Conservation (phyloP, 2,888 invertebrate species). For the Drosophila borealis region DNA sequence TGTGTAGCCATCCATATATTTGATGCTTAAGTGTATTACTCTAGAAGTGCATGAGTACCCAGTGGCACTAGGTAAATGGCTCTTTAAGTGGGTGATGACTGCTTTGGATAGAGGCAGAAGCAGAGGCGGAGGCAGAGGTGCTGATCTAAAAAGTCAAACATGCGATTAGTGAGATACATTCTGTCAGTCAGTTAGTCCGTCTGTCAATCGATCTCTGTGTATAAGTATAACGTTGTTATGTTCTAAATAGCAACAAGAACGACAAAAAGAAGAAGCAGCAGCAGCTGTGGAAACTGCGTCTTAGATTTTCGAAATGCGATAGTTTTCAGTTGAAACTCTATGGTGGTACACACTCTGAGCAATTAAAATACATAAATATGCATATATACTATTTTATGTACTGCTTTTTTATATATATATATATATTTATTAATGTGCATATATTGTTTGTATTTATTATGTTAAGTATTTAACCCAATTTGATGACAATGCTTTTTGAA, state of each 20-base stretch:
- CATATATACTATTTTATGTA: background rate
- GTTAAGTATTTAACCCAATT: slow-evolving; percentile 64
- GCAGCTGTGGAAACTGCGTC: slow-evolving; percentile 53
- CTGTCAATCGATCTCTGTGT: background rate
- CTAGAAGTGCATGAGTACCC: slow-evolving; percentile 2
- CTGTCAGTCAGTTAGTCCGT: slow-evolving; percentile 5
- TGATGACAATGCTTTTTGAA: slow-evolving; percentile 31
- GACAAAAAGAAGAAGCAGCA: slow-evolving; percentile 22
- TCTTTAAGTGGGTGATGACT: slow-evolving; percentile 8
- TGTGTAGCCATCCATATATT: background rate
- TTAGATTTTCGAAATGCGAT: slow-evolving; percentile 53
- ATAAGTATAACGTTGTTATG: slow-evolving; percentile 41
- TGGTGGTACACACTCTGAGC: background rate
- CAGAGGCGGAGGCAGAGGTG: background rate
- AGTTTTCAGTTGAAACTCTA: slow-evolving; percentile 39
- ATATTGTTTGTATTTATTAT: slow-evolving; percentile 27
- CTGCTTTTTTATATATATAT: background rate
- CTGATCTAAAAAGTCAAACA: slow-evolving; percentile 19
- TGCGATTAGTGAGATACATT: slow-evolving; percentile 29
- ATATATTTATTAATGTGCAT: background rate
- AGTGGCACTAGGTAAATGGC: slow-evolving; percentile 1
- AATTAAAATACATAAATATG: background rate
- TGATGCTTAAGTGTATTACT: background rate
- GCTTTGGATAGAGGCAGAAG: background rate
- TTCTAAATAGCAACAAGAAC: slow-evolving; percentile 53